Percentiles rank a stretch among this genome's conserved stretches.
Evolutionary conservation across 2,888 invertebrate genomes (phyloP).

Genomic region (Oscheius sp.): DNA sequence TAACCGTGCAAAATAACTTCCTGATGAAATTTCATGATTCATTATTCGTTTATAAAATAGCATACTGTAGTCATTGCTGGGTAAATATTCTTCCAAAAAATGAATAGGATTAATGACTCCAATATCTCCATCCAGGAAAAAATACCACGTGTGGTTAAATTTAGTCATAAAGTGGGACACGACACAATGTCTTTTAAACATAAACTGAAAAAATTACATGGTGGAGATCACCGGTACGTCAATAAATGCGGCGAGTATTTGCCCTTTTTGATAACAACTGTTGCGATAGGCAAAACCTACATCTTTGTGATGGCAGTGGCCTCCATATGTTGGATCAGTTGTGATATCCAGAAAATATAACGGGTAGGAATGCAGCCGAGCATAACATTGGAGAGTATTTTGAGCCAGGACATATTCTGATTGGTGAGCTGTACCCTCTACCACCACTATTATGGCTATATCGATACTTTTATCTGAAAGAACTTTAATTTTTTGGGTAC

Average conservation of each 20-base stretch:
- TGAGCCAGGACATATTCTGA: slow-evolving; percentile 34
- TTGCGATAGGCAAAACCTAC: too few species aligned
- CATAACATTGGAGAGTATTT: slow-evolving; percentile 19
- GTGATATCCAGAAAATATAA: slow-evolving; percentile 22
- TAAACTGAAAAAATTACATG: slow-evolving; percentile 54
- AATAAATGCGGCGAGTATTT: too few species aligned
- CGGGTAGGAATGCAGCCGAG: slow-evolving; percentile 7
- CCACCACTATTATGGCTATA: slow-evolving; percentile 39
- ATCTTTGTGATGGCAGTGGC: slow-evolving; percentile 46
- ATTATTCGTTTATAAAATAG: slow-evolving; percentile 69
- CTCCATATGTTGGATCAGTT: neutral
- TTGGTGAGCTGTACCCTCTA: slow-evolving; percentile 14
- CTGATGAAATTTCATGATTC: slow-evolving; percentile 71
- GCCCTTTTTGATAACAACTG: too few species aligned
- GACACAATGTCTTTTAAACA: slow-evolving; percentile 57
- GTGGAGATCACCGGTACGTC: too few species aligned
- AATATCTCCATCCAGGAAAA: slow-evolving; percentile 57
- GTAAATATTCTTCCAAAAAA: slow-evolving; percentile 57
- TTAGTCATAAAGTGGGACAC: slow-evolving; percentile 40
- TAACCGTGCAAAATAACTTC: slow-evolving; percentile 56
- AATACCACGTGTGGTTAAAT: slow-evolving; percentile 39
- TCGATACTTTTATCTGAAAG: slow-evolving; percentile 1
- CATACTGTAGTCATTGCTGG: neutral
- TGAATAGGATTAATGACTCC: slow-evolving; percentile 55
- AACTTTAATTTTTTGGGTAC: too few species aligned